Base-by-base conservation (phyloP, 2,113 vertebrate genomes). In the Megaleporinus macrocephalus region DNA sequence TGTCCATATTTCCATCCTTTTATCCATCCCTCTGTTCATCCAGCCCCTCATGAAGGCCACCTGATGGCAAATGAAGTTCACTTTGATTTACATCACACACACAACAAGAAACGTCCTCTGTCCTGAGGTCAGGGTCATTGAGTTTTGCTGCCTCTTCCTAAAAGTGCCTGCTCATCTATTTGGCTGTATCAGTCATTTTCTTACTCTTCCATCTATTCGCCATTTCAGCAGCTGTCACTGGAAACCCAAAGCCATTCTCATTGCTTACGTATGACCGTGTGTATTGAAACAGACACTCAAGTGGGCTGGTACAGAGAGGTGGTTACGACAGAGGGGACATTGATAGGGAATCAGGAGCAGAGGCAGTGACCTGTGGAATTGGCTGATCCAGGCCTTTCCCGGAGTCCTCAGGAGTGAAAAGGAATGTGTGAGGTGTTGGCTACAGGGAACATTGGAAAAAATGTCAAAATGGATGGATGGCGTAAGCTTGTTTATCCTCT, bases 361-460 rank as follows among this genome's bases (percentile, higher is more conserved):
- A 14, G n/a, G 30, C 63, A 74, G 29, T 84, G 63, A 76, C 41
- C 78, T 75, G 51, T 79, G 62, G 30, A 75, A 79, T 36, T 66
- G 69, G 33, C 41, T 61, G 59, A 66, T 66, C 44, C 16, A 33
- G 53, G 33, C 11, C 27, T 15, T 51, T 65, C n/a, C 26, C n/a
- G 13, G 49, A 59, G 63, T 2, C 2, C 51, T 70, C 49, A 27
- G 29, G 22, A 61, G 26, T 79, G 57, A 66, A 84, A 76, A 27
- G 49, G 66, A 76, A 70, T 70, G 62, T 75, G n/a, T n/a, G 22
- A 59, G 13, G 26, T 49, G n/a, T 15, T 22, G 33, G 65, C 53
- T 29, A 61, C 14, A 53, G 22, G 22, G 51, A 66, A 59, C 69
- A 29, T 66, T 24, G 73, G 24, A n/a, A 27, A 74, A 68, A 69